Conservation (phyloP, 1,140 invertebrate genomes). For the Zaprionus inermis region DNA sequence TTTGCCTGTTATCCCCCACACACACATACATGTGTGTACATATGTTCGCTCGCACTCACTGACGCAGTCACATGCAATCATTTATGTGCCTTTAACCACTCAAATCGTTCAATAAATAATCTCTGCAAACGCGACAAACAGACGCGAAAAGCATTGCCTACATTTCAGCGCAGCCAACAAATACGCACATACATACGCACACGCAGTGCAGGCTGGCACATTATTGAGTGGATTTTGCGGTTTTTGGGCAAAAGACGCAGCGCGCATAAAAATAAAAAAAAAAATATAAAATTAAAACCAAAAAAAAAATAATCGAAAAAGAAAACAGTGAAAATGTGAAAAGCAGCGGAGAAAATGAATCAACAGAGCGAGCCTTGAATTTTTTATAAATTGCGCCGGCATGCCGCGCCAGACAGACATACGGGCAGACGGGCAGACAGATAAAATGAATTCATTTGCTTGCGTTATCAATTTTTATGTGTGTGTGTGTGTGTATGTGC, state of each 20-base stretch:
- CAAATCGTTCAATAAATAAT: conserved; percentile 69
- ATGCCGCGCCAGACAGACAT: no score
- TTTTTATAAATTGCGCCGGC: conserved; percentile 42
- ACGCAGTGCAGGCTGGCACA: conserved; percentile 39
- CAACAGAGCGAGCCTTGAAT: conserved; percentile 43
- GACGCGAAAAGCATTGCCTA: conserved; percentile 55
- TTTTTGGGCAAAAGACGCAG: conserved; percentile 64
- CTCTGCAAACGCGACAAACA: conserved; percentile 51
- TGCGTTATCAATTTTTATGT: conserved; percentile 17
- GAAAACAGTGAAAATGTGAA: not conserved
- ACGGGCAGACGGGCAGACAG: not conserved
- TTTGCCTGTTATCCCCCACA: not conserved
- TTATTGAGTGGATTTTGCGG: conserved; percentile 77
- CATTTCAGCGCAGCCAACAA: conserved; percentile 39
- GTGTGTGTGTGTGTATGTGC: not conserved
- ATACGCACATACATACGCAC: conserved; percentile 9
- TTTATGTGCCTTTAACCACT: conserved; percentile 54
- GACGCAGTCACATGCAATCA: conserved; percentile 37
- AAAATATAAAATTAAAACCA: conserved; percentile 32
- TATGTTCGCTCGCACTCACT: conserved; percentile 3
- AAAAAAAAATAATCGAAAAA: conserved; percentile 17
- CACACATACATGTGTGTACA: conserved; percentile 1
- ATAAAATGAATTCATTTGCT: conserved; percentile 16
- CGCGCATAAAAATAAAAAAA: conserved; percentile 44
- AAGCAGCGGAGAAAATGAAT: conserved; percentile 15